Conservation (phyloP, 2,888 invertebrate species). For the Isotomurus palustris region DNA sequence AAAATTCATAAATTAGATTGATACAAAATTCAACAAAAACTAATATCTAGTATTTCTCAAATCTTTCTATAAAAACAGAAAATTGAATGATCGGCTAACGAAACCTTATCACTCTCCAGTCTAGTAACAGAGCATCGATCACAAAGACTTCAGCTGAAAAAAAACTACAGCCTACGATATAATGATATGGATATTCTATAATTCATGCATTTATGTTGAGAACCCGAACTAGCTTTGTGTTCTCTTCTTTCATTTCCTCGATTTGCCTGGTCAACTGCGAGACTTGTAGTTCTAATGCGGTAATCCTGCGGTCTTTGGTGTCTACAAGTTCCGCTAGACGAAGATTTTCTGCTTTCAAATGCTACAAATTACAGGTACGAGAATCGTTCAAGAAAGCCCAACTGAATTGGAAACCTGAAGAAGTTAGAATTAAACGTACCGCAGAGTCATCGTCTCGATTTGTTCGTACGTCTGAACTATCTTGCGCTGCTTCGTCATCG, state of each 20-base stretch:
- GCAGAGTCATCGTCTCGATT: slow-evolving; percentile 11
- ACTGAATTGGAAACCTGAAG: background rate
- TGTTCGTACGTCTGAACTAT: slow-evolving; percentile 32
- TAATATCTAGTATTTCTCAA: no score
- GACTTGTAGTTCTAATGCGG: slow-evolving; percentile 44
- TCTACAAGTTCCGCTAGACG: slow-evolving; percentile 36
- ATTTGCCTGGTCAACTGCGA: slow-evolving; percentile 43
- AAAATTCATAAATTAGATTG: no score
- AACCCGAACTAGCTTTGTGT: slow-evolving; percentile 40
- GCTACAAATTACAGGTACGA: slow-evolving; percentile 11
- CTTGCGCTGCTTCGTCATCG: slow-evolving; percentile 56
- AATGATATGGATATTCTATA: no score
- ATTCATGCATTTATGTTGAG: slow-evolving; percentile 31
- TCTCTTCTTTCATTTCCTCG: slow-evolving; percentile 44
- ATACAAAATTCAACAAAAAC: no score
- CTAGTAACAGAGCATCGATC: no score
- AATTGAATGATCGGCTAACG: no score
- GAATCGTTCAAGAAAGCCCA: background rate
- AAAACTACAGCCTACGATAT: no score
- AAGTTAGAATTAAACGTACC: background rate
- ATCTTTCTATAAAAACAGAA: no score
- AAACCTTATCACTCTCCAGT: no score
- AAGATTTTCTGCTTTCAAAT: slow-evolving; percentile 39
- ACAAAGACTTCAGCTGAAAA: no score
- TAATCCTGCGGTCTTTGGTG: slow-evolving; percentile 43